A percentile compares a stretch with the other conserved stretches of the same genome.
phyloP scores from a whole-genome alignment of 2,797 vertebrate species.

The Platyrinchus mystaceus region DNA sequence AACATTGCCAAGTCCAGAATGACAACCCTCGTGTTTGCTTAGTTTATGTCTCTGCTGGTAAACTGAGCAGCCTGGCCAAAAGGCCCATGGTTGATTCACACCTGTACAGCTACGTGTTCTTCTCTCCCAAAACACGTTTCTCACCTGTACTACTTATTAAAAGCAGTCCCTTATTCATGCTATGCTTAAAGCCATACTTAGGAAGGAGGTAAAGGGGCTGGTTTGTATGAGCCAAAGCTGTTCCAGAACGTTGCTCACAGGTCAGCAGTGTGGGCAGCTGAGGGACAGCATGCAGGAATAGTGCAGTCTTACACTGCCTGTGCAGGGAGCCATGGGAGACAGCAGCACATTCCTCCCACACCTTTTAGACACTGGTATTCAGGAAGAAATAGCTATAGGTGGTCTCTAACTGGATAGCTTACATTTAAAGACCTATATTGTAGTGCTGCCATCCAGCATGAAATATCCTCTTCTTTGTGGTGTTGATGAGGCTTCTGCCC shows the following conservation, averaged over 20 bases:
- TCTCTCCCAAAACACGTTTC: background rate
- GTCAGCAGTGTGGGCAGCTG: rapidly evolving
- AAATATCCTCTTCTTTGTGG: background rate
- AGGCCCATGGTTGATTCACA: background rate
- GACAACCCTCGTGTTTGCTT: rapidly evolving
- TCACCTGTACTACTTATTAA: background rate
- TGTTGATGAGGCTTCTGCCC: background rate
- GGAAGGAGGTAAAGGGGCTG: background rate
- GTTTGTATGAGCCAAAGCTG: background rate
- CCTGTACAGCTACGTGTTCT: background rate
- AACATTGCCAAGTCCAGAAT: background rate
- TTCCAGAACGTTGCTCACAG: background rate
- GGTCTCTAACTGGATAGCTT: background rate
- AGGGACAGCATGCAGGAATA: background rate
- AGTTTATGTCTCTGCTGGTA: background rate
- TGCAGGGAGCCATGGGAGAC: background rate
- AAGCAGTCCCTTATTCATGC: background rate
- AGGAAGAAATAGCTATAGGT: background rate
- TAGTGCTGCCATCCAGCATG: background rate
- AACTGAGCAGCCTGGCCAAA: background rate
- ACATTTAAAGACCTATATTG: background rate
- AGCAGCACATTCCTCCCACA: background rate
- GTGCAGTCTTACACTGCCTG: background rate
- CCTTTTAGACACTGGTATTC: background rate
- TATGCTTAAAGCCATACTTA: background rate